Conservation (phyloP, 2,888 invertebrate species). For the Julus scandinavius region DNA sequence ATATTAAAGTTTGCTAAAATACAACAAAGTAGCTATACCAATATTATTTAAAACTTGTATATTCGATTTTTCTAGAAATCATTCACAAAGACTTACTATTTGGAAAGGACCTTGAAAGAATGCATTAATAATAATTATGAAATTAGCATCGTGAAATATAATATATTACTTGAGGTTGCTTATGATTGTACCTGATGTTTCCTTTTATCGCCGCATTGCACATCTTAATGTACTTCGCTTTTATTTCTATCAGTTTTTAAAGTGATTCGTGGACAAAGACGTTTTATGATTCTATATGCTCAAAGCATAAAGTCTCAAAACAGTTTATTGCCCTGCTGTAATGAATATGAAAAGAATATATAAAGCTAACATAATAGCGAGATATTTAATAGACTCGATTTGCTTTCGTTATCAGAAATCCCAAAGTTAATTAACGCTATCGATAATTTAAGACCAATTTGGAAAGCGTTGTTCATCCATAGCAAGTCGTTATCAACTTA, state of each 20-base stretch:
- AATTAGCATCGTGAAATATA: neutral
- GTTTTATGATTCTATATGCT: neutral
- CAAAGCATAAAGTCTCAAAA: neutral
- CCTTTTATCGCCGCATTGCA: neutral
- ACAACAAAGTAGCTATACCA: too few relatives aligned
- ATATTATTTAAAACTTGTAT: too few relatives aligned
- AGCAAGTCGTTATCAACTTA: slow-evolving; percentile 17
- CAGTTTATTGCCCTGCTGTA: neutral
- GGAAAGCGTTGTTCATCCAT: neutral
- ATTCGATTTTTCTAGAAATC: too few relatives aligned
- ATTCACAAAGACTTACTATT: too few relatives aligned
- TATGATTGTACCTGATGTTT: neutral
- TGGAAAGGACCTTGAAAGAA: neutral
- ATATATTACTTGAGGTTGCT: neutral
- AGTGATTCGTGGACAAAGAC: neutral
- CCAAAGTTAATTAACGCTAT: slow-evolving; percentile 38
- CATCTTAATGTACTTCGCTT: neutral
- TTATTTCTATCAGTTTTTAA: neutral
- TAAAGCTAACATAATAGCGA: neutral
- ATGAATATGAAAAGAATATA: slow-evolving; percentile 2
- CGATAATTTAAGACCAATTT: slow-evolving; percentile 42
- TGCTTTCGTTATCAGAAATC: slow-evolving; percentile 29
- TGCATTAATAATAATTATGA: neutral
- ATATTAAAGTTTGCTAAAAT: too few relatives aligned
- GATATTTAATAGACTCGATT: slow-evolving; percentile 34